A percentile compares a stretch with the other conserved stretches of the same genome.
These are phyloP conservation scores for Drosophila monieri DNA, from an alignment of 2,888 invertebrate genomes.

Conservation along the genomic window DNA sequence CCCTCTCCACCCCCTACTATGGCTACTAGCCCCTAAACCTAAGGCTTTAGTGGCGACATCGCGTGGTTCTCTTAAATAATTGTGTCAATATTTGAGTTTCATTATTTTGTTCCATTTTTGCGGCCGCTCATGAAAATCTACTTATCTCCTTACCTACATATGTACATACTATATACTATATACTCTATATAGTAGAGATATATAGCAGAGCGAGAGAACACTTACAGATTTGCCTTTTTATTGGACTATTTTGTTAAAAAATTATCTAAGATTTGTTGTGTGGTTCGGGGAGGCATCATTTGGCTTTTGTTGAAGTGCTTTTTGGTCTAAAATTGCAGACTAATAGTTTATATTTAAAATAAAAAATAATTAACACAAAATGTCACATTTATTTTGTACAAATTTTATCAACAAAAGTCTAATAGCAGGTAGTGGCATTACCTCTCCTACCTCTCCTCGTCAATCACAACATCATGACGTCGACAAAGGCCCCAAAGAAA, in stretches of 20 bases:
- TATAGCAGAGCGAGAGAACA: too few species aligned
- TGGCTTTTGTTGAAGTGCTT: not conserved
- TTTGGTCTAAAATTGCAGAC: not conserved
- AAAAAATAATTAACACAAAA: not conserved
- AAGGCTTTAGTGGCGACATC: constrained; percentile 55
- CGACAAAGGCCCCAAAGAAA: constrained; percentile 28
- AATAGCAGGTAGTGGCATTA: not conserved
- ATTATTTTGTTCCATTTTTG: constrained; percentile 55
- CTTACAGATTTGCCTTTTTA: constrained; percentile 13
- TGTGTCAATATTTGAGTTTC: constrained; percentile 74
- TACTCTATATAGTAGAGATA: not conserved
- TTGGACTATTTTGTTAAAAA: not conserved
- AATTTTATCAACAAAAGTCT: not conserved
- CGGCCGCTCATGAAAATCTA: constrained; percentile 48
- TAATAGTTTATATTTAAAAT: not conserved
- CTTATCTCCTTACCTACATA: constrained; percentile 35
- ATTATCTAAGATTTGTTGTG: constrained; percentile 16
- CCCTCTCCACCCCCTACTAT: too few species aligned
- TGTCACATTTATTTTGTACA: not conserved
- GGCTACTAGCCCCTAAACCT: too few species aligned
- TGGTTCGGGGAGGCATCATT: not conserved
- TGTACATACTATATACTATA: too few species aligned
- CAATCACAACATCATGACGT: constrained; percentile 63
- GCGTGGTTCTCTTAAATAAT: constrained; percentile 77
- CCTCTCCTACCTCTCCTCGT: too few species aligned